Percentiles rank a stretch among this genome's conserved stretches.
phyloP scores from a whole-genome alignment of 2,888 invertebrate genomes.

The Operophtera brumata region DNA sequence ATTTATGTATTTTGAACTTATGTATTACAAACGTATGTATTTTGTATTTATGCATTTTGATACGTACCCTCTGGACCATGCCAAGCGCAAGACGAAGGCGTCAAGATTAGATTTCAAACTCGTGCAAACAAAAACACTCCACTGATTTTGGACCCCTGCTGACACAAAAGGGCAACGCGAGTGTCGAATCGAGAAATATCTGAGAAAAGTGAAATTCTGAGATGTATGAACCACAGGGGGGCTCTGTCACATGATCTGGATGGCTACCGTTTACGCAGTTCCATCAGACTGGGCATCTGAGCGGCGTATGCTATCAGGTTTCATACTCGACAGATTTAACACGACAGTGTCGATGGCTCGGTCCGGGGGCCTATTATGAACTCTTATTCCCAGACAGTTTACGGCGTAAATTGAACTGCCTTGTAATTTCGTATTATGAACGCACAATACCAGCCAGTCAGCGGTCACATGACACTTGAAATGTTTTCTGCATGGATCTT shows the following conservation, averaged over 20 bases:
- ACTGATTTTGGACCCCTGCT: conserved; percentile 38
- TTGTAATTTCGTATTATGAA: too few species aligned
- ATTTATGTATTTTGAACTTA: too few species aligned
- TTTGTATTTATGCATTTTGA: too few species aligned
- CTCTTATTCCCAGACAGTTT: too few species aligned
- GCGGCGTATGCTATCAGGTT: conserved; percentile 57
- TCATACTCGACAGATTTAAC: conserved; percentile 63
- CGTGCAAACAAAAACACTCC: conserved; percentile 31
- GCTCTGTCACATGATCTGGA: conserved; percentile 60
- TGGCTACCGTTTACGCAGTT: conserved; percentile 69
- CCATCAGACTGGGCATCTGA: conserved; percentile 43
- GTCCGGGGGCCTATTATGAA: conserved; percentile 14
- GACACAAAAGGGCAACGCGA: conserved; percentile 35
- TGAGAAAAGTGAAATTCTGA: conserved; percentile 41
- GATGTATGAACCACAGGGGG: conserved; percentile 48
- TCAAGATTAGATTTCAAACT: conserved; percentile 34
- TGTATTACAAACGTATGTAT: too few species aligned
- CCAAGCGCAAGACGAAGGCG: conserved; percentile 24
- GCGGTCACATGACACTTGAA: too few species aligned
- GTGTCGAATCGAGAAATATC: conserved; percentile 32
- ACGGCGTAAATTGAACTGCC: too few species aligned
- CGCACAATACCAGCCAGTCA: too few species aligned
- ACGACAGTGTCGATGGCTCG: conserved; percentile 41
- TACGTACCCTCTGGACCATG: too few species aligned
- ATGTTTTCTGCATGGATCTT: too few species aligned